A percentile compares a stretch with the other conserved stretches of the same genome.
Conservation (phyloP, 2,888 invertebrate genomes). For the Mimachlamys varia region DNA sequence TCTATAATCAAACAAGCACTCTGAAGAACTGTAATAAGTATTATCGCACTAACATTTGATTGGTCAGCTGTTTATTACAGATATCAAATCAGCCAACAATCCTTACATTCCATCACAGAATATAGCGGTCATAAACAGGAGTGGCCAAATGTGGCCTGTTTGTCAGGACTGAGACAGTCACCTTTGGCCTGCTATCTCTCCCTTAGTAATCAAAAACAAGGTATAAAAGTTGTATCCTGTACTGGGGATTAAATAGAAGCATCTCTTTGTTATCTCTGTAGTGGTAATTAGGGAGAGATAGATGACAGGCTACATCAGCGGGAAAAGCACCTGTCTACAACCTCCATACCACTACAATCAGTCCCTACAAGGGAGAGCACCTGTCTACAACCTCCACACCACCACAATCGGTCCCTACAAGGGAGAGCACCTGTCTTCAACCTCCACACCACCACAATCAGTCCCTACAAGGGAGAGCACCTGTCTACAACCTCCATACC, state of each 20-base stretch:
- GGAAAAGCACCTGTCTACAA: background rate
- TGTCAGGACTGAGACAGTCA: background rate
- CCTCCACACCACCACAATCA: too few relatives aligned
- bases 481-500: too few relatives aligned
- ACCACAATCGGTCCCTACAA: too few relatives aligned
- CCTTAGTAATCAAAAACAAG: too few relatives aligned
- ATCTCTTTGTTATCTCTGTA: background rate
- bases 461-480: background rate
- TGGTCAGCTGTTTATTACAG: too few relatives aligned
- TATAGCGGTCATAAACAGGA: background rate
- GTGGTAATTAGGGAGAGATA: slow-evolving; percentile 17
- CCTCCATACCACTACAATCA: too few relatives aligned
- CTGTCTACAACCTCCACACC: too few relatives aligned
- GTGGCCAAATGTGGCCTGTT: too few relatives aligned
- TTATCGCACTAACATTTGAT: too few relatives aligned
- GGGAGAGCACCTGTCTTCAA: background rate
- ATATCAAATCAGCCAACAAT: too few relatives aligned
- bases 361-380: background rate
- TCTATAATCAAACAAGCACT: too few relatives aligned
- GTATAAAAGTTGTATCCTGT: background rate
- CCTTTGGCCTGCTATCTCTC: background rate
- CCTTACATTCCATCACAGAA: background rate
- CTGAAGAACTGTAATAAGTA: too few relatives aligned
- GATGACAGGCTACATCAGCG: background rate
- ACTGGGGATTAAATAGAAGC: background rate